These are phyloP conservation scores for Eupelmus urozonus DNA, from an alignment of 2,888 invertebrate genomes.

Conservation along the genomic window DNA sequence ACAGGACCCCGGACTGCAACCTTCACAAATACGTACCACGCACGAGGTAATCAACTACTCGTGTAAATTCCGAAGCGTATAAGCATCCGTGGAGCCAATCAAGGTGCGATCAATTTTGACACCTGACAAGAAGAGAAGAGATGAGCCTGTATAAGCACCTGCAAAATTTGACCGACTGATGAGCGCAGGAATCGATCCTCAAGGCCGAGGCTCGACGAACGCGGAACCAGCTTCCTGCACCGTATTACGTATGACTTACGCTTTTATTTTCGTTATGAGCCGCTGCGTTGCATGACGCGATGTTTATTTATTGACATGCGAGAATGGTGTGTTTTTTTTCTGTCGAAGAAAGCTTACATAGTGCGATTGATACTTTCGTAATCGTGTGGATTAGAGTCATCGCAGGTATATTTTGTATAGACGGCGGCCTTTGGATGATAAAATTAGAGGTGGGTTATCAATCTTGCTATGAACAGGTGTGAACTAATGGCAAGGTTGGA, in stretches of 20 bases:
- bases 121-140: slow-evolving; percentile 17
- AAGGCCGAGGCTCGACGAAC: slow-evolving; percentile 4
- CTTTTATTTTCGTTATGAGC: background rate
- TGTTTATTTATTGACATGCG: slow-evolving; percentile 18
- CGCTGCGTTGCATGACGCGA: slow-evolving; percentile 20
- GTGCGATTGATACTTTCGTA: slow-evolving; percentile 1
- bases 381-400: background rate
- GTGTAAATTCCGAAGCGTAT: background rate
- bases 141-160: background rate
- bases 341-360: too few relatives aligned
- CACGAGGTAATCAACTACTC: background rate
- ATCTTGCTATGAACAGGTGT: background rate
- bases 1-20: slow-evolving; percentile 19
- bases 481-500: background rate
- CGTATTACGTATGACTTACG: background rate
- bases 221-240: background rate
- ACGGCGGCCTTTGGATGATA: background rate
- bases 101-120: slow-evolving; percentile 23
- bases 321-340: background rate
- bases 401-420: background rate
- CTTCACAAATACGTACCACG: slow-evolving; percentile 7
- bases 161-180: slow-evolving; percentile 33
- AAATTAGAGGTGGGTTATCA: background rate
- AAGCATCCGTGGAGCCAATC: slow-evolving; percentile 13
- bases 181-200: background rate